These are phyloP conservation scores for Agriopis aurantiaria DNA, from an alignment of 2,888 invertebrate species.

Conservation along the genomic window DNA sequence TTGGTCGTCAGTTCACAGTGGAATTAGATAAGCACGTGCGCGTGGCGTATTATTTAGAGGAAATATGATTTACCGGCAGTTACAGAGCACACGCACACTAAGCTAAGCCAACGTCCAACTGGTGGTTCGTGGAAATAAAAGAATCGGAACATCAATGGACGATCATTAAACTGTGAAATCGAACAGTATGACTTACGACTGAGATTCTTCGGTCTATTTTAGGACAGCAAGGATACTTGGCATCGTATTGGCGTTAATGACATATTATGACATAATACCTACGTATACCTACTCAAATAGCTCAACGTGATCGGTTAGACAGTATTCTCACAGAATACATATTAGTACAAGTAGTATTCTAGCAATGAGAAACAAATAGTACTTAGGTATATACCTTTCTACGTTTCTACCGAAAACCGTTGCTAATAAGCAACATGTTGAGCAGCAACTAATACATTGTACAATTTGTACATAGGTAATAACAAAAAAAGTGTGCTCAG, in stretches of 20 bases:
- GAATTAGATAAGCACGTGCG: background rate
- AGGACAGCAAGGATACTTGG: conserved; percentile 41
- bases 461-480: too few relatives aligned
- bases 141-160: conserved; percentile 37
- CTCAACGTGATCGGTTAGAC: conserved; percentile 14
- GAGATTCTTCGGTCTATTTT: conserved; percentile 40
- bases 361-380: conserved; percentile 6
- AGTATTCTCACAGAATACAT: background rate
- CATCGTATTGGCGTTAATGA: conserved; percentile 48
- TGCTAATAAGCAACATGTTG: too few relatives aligned
- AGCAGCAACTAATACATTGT: too few relatives aligned
- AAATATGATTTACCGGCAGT: conserved; percentile 5
- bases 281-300: conserved; percentile 39
- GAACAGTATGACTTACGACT: conserved; percentile 38
- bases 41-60: background rate
- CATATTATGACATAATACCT: conserved; percentile 46
- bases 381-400: background rate
- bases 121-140: conserved; percentile 38
- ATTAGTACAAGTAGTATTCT: background rate
- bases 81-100: conserved; percentile 21
- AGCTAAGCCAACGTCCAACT: conserved; percentile 32
- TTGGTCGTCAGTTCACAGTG: conserved; percentile 1
- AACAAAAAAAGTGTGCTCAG: too few relatives aligned
- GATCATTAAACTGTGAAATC: conserved; percentile 26
- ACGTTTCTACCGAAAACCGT: too few relatives aligned